phyloP scores from a whole-genome alignment of 2,888 invertebrate species.

The Crioceris asparagi region DNA sequence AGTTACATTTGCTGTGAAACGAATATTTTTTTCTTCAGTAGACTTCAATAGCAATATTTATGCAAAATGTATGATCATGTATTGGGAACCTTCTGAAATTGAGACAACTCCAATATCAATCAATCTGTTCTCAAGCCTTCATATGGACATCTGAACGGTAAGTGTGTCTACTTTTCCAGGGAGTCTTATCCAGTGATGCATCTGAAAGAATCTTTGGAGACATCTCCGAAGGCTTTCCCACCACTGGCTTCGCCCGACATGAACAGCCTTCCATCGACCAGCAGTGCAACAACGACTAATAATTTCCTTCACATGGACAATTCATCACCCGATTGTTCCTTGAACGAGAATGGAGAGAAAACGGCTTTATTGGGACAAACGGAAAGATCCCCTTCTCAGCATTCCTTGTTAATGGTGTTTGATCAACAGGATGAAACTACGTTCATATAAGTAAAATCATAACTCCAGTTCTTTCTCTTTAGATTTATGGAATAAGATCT shows the following conservation, averaged over 20 bases:
- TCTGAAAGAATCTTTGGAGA: constrained; percentile 33
- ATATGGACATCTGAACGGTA: no score
- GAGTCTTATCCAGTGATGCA: constrained; percentile 48
- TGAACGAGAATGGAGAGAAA: constrained; percentile 40
- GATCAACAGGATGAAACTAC: constrained; percentile 81
- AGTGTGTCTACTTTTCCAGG: constrained; percentile 48
- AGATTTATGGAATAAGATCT: no score
- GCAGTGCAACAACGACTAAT: constrained; percentile 38
- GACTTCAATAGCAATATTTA: no score
- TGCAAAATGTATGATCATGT: no score
- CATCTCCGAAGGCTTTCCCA: constrained; percentile 39
- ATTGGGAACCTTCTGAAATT: no score
- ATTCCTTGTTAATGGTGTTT: constrained; percentile 64
- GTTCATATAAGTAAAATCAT: no score
- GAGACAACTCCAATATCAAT: no score
- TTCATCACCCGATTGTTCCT: constrained; percentile 24
- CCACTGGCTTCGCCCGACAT: constrained; percentile 54
- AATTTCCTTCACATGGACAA: constrained; percentile 44
- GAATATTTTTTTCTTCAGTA: no score
- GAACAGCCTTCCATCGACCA: constrained; percentile 45
- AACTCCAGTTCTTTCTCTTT: no score
- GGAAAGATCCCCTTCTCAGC: constrained; percentile 58
- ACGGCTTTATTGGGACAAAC: constrained; percentile 48
- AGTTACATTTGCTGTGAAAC: no score
- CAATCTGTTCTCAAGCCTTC: no score